Evolutionary conservation across 2,888 invertebrate species (phyloP).

Genomic region (Campopleginae sp.): DNA sequence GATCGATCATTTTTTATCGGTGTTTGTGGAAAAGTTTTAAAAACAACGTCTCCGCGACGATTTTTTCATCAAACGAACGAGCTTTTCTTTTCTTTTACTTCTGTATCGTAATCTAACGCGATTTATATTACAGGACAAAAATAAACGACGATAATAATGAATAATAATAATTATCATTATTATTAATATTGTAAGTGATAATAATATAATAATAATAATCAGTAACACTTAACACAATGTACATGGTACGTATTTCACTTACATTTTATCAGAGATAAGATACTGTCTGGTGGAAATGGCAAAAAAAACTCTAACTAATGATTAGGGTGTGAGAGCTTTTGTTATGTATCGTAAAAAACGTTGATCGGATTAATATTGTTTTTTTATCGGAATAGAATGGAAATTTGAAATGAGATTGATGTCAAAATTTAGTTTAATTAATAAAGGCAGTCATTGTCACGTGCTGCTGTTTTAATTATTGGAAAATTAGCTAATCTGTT

Average conservation of each 20-base stretch:
- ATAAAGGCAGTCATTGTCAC: slow-evolving; percentile 58
- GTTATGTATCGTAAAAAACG: slow-evolving; percentile 1
- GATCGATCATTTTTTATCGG: slow-evolving; percentile 17
- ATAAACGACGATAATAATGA: slow-evolving; percentile 68
- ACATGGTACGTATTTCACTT: slow-evolving; percentile 71
- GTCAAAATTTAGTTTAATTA: slow-evolving; percentile 24
- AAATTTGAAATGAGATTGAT: background rate
- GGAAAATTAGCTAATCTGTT: slow-evolving; percentile 30
- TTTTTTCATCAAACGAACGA: slow-evolving; percentile 14
- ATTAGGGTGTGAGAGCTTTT: slow-evolving; percentile 27
- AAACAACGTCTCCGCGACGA: background rate
- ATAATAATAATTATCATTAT: slow-evolving; percentile 76
- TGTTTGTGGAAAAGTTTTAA: slow-evolving; percentile 24
- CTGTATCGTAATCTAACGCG: slow-evolving; percentile 33
- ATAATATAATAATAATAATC: slow-evolving; percentile 76
- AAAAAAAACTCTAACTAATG: slow-evolving; percentile 47
- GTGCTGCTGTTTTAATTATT: slow-evolving; percentile 17
- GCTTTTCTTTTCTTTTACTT: slow-evolving; percentile 10
- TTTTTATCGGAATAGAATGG: background rate
- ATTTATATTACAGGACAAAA: slow-evolving; percentile 73
- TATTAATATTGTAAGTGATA: slow-evolving; percentile 77
- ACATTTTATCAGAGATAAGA: slow-evolving; percentile 62
- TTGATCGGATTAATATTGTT: slow-evolving; percentile 14
- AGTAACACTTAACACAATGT: slow-evolving; percentile 80
- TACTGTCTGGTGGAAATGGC: slow-evolving; percentile 65